Evolutionary conservation across 2,113 vertebrate genomes (phyloP).

Genomic region (Oceanodroma tethys): DNA sequence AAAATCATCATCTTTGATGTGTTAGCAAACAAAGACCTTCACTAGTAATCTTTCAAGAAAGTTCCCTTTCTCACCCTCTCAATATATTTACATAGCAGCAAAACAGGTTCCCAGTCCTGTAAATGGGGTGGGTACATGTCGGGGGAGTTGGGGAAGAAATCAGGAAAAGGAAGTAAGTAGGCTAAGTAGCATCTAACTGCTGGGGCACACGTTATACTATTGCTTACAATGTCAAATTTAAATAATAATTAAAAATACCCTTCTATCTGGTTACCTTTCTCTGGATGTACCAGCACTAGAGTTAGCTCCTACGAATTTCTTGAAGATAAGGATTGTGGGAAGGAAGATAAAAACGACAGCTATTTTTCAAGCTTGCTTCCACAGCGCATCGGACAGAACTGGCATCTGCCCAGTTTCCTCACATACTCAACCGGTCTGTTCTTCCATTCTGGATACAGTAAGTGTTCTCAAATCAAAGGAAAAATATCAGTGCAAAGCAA

Average conservation of each 20-base stretch:
- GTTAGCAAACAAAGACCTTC: background rate
- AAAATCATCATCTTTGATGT: background rate
- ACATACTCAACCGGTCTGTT: background rate
- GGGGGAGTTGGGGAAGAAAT: background rate
- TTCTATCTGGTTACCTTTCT: background rate
- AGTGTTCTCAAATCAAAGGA: background rate
- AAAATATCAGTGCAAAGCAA: background rate
- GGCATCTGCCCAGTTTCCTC: background rate
- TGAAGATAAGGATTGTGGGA: background rate
- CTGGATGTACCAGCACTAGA: background rate
- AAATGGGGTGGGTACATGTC: background rate
- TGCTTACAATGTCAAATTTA: background rate
- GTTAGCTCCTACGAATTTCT: background rate
- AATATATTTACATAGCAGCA: background rate
- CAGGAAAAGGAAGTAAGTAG: background rate
- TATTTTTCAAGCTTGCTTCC: background rate
- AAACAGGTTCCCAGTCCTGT: background rate
- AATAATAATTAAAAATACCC: background rate
- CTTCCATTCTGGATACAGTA: background rate
- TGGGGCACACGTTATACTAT: fast-evolving
- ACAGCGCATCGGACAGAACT: background rate
- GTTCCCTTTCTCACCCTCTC: background rate
- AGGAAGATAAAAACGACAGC: background rate
- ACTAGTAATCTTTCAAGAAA: background rate
- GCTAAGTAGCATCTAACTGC: background rate